These are phyloP conservation scores for Philhelius pedissequus DNA, from an alignment of 2,888 invertebrate species.

Conservation along the genomic window DNA sequence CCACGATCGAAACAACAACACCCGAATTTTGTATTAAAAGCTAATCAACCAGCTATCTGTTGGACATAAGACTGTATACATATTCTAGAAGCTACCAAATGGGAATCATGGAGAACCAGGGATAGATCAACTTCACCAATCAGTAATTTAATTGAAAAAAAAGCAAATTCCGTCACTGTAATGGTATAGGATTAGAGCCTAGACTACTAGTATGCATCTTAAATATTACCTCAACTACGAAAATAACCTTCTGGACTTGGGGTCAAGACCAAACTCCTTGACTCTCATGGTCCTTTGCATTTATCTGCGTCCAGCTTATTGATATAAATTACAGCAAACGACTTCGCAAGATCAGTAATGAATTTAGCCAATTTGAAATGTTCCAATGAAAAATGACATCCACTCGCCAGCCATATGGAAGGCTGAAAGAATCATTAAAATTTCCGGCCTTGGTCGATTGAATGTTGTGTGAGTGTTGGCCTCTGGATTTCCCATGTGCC, in stretches of 20 bases:
- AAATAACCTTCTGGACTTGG: conserved; percentile 10
- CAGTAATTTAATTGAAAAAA: background rate
- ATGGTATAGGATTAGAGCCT: background rate
- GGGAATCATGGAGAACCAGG: too few species aligned
- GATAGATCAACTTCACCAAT: too few species aligned
- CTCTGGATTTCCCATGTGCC: background rate
- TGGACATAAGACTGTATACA: too few species aligned
- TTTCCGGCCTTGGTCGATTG: conserved; percentile 36
- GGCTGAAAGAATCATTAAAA: conserved; percentile 56
- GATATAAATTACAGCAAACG: conserved; percentile 52
- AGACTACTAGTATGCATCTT: background rate
- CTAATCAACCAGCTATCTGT: too few species aligned
- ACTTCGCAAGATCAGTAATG: conserved; percentile 44
- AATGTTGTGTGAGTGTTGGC: background rate
- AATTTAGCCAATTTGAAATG: conserved; percentile 64
- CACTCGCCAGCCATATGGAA: conserved; percentile 34
- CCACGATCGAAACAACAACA: too few species aligned
- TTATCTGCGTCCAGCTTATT: conserved; percentile 50
- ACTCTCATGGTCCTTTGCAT: conserved; percentile 46
- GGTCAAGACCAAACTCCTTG: conserved; percentile 29
- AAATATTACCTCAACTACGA: background rate
- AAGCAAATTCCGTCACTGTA: background rate
- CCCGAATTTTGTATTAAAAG: too few species aligned
- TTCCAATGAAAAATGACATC: conserved; percentile 59
- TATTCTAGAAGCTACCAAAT: too few species aligned